Percentiles rank a stretch among this genome's conserved stretches.
Conservation (phyloP, 2,113 vertebrate species). For the Strix uralensis region DNA sequence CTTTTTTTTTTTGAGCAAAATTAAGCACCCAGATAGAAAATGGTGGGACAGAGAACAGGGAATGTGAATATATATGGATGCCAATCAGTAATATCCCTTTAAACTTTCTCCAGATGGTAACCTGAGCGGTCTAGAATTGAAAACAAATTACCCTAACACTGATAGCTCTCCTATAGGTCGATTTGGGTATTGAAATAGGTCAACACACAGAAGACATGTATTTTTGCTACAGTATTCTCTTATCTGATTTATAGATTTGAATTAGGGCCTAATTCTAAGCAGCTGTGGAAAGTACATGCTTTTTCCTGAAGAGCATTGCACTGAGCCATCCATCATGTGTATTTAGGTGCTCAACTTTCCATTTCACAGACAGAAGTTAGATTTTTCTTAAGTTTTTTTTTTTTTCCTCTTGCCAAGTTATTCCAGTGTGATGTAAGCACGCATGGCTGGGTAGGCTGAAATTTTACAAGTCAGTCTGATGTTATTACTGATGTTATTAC, state of each 20-base stretch:
- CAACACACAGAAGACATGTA: accelerated
- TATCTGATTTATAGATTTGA: neutral
- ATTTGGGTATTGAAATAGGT: neutral
- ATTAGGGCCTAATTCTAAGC: neutral
- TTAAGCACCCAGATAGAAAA: neutral
- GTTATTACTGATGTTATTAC: neutral
- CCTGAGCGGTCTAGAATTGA: neutral
- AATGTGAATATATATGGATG: neutral
- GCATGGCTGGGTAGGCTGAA: neutral
- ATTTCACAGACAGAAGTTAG: neutral
- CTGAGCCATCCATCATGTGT: neutral
- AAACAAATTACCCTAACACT: neutral
- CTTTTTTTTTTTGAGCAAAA: neutral
- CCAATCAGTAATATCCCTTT: neutral
- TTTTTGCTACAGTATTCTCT: neutral
- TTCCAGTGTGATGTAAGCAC: neutral
- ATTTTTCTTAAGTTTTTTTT: neutral
- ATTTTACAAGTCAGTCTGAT: neutral
- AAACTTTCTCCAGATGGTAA: neutral
- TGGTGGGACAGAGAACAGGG: neutral
- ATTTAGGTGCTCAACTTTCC: neutral
- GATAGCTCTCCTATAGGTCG: neutral
- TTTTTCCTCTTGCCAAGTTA: neutral
- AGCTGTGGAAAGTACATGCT: neutral
- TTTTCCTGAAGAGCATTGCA: neutral